Evolutionary conservation across 1,140 invertebrate species (phyloP), one percentile per base, ranked within the genome.

Genomic region (Leptinotarsa defecta): DNA sequence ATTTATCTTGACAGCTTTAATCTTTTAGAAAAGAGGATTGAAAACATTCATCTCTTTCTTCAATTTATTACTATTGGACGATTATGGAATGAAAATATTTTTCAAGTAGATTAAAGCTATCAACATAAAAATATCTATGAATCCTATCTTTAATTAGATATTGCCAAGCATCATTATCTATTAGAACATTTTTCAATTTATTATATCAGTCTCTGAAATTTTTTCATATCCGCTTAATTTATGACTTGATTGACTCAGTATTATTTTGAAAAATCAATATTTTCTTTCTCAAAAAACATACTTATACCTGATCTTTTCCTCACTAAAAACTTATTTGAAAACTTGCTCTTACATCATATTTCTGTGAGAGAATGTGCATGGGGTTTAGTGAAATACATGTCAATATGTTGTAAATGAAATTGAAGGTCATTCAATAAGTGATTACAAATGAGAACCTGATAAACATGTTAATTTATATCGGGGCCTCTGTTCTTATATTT

Each of bases 281-380:
- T 11, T 43, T 43, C 3, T 43, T 11, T 43, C 34, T 43, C 8
- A 43, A 43, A 11, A 43, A 43, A 43, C 8, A 43, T 43, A 43
- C 34, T 43, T 43, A 43, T 11, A 43, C 1, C 8, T 43, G 8
- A 43, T 20, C 61, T 8, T 3, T 62, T n/a, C 3, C 61, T 62
- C 17, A 62, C 17, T 62, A 5, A 20, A 62, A 62, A 62, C 20
- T 17, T 19, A 19, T 62, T 19, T 20, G 20, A 8, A 17, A 62
- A 3, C 17, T 17, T 20, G 20, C 8, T 43, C 34, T 43, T 43
- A 62, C 13, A 62, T 62, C 20, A 62, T 62, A 62, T 62, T 19
- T 65, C n/a, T 57, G 52, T 57, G 52, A 57, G 17, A 57, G 52
- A 57, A 57, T 19, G 52, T 57, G 52, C 52, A 57, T 43, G 34